Evolutionary conservation across 2,797 vertebrate genomes (phyloP), one percentile per base, ranked within the genome.

Genomic region (Masticophis lateralis): DNA sequence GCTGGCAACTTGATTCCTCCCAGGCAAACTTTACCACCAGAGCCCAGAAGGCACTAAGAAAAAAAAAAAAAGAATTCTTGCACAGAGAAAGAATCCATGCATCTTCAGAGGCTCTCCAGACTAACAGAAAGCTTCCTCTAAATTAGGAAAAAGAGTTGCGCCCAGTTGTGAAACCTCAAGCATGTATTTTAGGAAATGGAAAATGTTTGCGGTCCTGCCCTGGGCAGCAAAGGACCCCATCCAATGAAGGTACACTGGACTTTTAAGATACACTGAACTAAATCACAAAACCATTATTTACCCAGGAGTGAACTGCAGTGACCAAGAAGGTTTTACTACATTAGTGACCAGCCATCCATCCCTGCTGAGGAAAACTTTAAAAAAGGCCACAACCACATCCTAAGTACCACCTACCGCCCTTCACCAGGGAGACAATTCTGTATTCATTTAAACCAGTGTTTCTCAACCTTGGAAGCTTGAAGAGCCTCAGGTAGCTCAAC

Each of bases 151-250:
- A 28, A 20, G 8, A 7, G 86, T 59, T 43, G 7, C 90, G 47
- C 32, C 27, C 66, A 47, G 69, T 11, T 59, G 9, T 10, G 37
- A 43, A 55, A 13, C 28, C 55, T 56, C n/a, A 14, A 57, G 18
- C 37, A 7, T 10, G n/a, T 37, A 5, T 0, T 0, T 13, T 22
- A 32, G 89, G 61, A n/a, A 11, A 55, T 1, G 63, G 61, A 0
- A 47, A 61, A 27, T 20, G 20, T 16, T 27, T 47, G 43, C 9
- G 20, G n/a, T 37, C 32, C 89, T 74, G 27, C 63, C 53, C n/a
- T 74, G 22, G 57, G 20, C 53, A 74, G 55, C 51, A 53, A 90
- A 56, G 25, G 18, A 43, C 25, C 3, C 28, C 18, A n/a, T 22
- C 61, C 89, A 66, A 74, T 6, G 18, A 74, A 56, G 32, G 37